Base-by-base conservation (phyloP, 2,797 vertebrate genomes). In the Artibeus jamaicensis region DNA sequence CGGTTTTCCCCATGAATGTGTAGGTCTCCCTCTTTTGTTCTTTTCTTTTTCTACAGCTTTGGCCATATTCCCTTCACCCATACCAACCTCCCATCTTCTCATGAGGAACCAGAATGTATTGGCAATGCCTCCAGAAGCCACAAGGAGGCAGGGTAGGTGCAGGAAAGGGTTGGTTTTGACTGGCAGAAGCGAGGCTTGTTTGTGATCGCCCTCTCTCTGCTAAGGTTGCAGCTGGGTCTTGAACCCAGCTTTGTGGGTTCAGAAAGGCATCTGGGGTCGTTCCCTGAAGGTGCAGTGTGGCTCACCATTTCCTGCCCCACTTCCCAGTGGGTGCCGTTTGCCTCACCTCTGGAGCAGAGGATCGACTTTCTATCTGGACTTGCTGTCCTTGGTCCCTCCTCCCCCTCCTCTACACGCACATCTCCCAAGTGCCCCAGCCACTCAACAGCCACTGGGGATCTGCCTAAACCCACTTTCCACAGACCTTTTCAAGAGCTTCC, bases 131-230 rank as follows among this genome's bases (percentile, higher is more conserved):
- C 26, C 2, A 68, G 9, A 5, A 50, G 73, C 88, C 96, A 86
- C 87, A 48, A 88, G 97, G 46, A 67, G 94, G 85, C 76, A 93
- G 91, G 37, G 48, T 6, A 4, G 46, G n/a, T 22, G 14, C 18
- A 48, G 71, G 42, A 73, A 95, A 73, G 0, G 1, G 22, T 37
- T 22, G 18, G 7, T 50, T 88, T 48, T 0, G 37, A 70, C 32
- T 1, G 9, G 14, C 0, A 0, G 29, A 12, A 24, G 5, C 19
- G 39, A 34, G 39, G 44, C 15, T 50, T 77, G 71, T 48, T 59
- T 77, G 21, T 39, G 24, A 86, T 83, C 4, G 24, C 29, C 34
- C 8, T 42, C 19, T 50, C 19, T 22, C 18, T 29, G 44, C 50
- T 50, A 71, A 18, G 22, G 12, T 57, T 82, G 59, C 37, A 4